Evolutionary conservation across 1,140 invertebrate genomes (phyloP).

Genomic region (Samia ricini): DNA sequence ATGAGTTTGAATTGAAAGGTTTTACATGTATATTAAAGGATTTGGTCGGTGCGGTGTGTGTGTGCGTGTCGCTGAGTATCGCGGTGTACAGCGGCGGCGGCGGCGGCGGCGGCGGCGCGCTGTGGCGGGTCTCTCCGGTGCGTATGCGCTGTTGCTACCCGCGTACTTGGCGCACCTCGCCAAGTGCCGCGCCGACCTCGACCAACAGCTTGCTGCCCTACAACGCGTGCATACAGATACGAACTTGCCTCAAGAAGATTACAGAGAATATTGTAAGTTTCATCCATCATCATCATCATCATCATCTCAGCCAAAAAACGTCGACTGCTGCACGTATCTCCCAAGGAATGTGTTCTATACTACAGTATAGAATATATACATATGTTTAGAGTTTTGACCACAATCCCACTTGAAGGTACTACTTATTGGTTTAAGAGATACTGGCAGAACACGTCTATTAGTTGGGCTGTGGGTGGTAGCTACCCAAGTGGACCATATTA

Average conservation of each 20-base stretch:
- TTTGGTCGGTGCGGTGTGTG: slow-evolving; percentile 87
- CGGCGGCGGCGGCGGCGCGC: slow-evolving; percentile 82
- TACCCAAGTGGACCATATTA: too few relatives aligned
- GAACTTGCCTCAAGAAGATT: slow-evolving; percentile 78
- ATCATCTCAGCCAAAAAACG: too few relatives aligned
- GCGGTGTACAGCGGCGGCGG: slow-evolving; percentile 79
- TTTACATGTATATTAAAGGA: too few relatives aligned
- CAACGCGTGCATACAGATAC: slow-evolving; percentile 84
- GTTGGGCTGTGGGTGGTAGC: too few relatives aligned
- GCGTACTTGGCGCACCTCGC: slow-evolving; percentile 91
- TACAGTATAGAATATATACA: too few relatives aligned
- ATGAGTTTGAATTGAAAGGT: too few relatives aligned
- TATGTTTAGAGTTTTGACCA: too few relatives aligned
- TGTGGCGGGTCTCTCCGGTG: slow-evolving; percentile 85
- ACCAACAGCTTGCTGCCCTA: slow-evolving; percentile 88
- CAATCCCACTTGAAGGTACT: too few relatives aligned
- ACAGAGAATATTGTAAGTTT: slow-evolving; percentile 71
- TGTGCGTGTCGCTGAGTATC: slow-evolving; percentile 84
- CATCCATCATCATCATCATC: neutral
- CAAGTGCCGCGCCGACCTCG: slow-evolving; percentile 87
- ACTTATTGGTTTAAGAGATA: too few relatives aligned
- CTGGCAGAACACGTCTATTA: too few relatives aligned
- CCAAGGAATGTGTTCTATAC: too few relatives aligned
- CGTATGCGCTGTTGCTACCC: slow-evolving; percentile 89
- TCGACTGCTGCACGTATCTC: too few relatives aligned